Evolutionary conservation across 2,888 invertebrate genomes (phyloP), one percentile per base, ranked within the genome.

Genomic region (Dendrolimus houi): DNA sequence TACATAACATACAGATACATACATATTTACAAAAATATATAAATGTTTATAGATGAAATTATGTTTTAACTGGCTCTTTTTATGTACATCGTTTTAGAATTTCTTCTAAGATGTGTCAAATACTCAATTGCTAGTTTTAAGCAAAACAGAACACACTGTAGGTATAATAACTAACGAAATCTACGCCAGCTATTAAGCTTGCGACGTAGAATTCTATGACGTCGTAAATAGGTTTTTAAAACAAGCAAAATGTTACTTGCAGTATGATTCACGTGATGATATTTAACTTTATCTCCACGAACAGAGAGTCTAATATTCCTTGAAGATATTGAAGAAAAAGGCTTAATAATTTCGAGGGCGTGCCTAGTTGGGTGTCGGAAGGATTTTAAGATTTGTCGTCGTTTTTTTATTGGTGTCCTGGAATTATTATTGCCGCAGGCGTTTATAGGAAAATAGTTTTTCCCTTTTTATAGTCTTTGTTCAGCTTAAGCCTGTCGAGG

Each of bases 281-380:
- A 67, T 59, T 65, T n/a, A 57, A 56, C 63, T 69, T 61, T 74
- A 64, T 29, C 0, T 0, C 0, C 0, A 42, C 13, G 2, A 0
- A 0, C 0, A 29, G 67, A 78, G 41, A 62, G 74, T 67, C 57
- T 9, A 56, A 41, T 69, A 72, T 81, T 3, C 14, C 14, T 14
- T 62, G 64, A 29, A 10, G 9, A 9, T 59, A 41, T 54, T 58
- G 56, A 68, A 67, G 68, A 69, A 79, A 83, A 83, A 83, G 80
- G 85, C 80, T 87, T 87, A 87, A 81, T 82, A 80, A 87, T 87
- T 87, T 87, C 74, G 79, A 83, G 85, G 83, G 84, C 89, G 88
- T 90, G 88, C 85, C 79, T 84, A 82, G 86, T 85, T 88, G 86
- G 77, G 74, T 71, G 83, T 78, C 74, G 73, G 68, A 62, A 74